A percentile compares a stretch with the other conserved stretches of the same genome.
These are phyloP conservation scores for Hippocampus barbouri DNA, from an alignment of 2,113 vertebrate genomes.

Conservation along the genomic window DNA sequence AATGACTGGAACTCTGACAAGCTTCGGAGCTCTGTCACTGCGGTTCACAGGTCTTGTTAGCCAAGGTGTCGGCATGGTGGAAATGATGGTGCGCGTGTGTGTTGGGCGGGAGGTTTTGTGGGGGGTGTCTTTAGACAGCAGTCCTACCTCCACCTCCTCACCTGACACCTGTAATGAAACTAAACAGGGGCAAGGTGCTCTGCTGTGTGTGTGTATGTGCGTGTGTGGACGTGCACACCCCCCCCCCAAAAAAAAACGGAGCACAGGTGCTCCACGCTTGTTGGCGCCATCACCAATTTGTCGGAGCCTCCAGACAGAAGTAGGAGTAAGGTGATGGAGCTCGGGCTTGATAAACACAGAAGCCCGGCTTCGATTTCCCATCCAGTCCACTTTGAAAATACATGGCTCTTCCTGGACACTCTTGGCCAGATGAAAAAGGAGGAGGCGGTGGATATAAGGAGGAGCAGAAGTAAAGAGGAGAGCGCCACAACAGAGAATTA, in stretches of 20 bases:
- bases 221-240: slow-evolving; percentile 22
- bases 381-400: slow-evolving; percentile 79
- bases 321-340: slow-evolving; percentile 75
- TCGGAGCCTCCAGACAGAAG: slow-evolving; percentile 64
- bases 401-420: slow-evolving; percentile 70
- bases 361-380: slow-evolving; percentile 73
- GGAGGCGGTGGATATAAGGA: not conserved
- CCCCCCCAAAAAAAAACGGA: slow-evolving; percentile 10
- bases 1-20: slow-evolving; percentile 69
- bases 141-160: slow-evolving; percentile 68
- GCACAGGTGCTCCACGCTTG: slow-evolving; percentile 59
- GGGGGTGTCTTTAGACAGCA: slow-evolving; percentile 62
- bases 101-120: slow-evolving; percentile 7
- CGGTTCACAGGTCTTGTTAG: slow-evolving; percentile 69
- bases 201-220: slow-evolving; percentile 27
- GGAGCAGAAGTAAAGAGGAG: slow-evolving; percentile 9
- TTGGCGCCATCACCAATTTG: slow-evolving; percentile 72
- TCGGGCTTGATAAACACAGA: slow-evolving; percentile 81
- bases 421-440: slow-evolving; percentile 31
- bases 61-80: slow-evolving; percentile 67
- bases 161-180: slow-evolving; percentile 72
- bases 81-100: slow-evolving; percentile 53
- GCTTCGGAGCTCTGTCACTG: slow-evolving; percentile 65
- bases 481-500: slow-evolving; percentile 38
- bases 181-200: slow-evolving; percentile 63